These are phyloP conservation scores for Otolemur garnettii DNA, from an alignment of 2,113 vertebrate species.

Conservation along the genomic window DNA sequence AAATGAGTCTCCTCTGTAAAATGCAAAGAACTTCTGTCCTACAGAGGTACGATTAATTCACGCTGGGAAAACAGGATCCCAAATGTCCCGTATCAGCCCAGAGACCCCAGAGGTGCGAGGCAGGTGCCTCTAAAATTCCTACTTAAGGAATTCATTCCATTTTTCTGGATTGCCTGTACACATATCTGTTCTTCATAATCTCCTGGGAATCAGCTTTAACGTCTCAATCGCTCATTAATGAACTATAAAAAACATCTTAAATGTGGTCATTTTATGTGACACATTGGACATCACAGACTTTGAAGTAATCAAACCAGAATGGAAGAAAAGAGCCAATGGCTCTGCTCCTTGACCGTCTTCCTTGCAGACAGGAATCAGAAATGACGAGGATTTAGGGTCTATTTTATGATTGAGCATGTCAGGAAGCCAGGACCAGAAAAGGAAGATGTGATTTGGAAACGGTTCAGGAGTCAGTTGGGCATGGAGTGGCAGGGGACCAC, in stretches of 20 bases:
- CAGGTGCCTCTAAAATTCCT: not conserved
- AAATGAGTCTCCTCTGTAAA: accelerated
- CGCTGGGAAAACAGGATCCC: not conserved
- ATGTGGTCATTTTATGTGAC: not conserved
- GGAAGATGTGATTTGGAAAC: slow-evolving; percentile 60
- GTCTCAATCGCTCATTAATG: not conserved
- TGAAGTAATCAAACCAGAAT: not conserved
- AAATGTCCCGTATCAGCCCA: not conserved
- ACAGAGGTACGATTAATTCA: too few relatives aligned
- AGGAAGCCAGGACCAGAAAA: slow-evolving; percentile 54
- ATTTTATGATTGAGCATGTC: slow-evolving; percentile 10
- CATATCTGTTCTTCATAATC: not conserved
- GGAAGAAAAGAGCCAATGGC: accelerated
- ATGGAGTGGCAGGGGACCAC: not conserved
- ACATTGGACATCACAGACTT: not conserved
- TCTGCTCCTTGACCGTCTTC: not conserved
- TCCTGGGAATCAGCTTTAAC: not conserved
- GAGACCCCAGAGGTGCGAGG: too few relatives aligned
- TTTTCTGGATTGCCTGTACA: not conserved
- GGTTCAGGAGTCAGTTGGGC: not conserved
- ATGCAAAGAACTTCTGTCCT: not conserved
- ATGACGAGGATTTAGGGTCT: not conserved
- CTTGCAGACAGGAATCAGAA: not conserved
- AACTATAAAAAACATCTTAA: not conserved
- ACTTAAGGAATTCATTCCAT: not conserved